Conservation (phyloP, 1,140 invertebrate genomes). For the Geopemphigus sp. region DNA sequence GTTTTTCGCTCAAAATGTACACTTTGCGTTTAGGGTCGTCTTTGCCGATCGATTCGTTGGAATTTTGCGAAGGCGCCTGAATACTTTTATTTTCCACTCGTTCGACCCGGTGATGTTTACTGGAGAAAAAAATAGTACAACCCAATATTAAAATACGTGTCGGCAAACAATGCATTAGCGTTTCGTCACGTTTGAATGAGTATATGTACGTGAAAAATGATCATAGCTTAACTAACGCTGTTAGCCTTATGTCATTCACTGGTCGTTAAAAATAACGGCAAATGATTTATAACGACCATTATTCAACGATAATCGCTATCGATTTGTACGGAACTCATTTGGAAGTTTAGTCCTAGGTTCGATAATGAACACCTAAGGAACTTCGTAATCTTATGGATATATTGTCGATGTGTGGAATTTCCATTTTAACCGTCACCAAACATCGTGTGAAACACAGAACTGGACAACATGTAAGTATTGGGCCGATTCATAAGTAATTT, state of each 20-base stretch:
- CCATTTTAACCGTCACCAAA: background rate
- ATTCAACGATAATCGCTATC: constrained; percentile 29
- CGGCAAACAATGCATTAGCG: background rate
- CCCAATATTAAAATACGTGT: background rate
- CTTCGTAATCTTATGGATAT: background rate
- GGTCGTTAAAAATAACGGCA: background rate
- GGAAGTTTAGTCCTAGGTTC: background rate
- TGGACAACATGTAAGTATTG: background rate
- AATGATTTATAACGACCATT: constrained; percentile 20
- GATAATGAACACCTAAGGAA: background rate
- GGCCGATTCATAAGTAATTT: background rate
- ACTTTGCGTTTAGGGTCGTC: background rate
- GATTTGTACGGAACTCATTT: constrained; percentile 20
- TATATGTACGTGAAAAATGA: background rate
- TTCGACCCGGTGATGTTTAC: background rate
- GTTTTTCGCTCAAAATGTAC: constrained; percentile 32
- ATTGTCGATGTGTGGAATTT: background rate
- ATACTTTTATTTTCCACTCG: constrained; percentile 12
- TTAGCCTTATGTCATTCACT: constrained; percentile 5
- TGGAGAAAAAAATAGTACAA: constrained; percentile 1
- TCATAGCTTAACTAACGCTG: constrained; percentile 3
- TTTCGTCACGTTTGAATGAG: constrained; percentile 1
- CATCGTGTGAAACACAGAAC: background rate
- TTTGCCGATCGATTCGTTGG: background rate
- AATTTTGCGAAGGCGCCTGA: background rate